Conservation (phyloP, 2,113 vertebrate genomes). For the Garra rufa region DNA sequence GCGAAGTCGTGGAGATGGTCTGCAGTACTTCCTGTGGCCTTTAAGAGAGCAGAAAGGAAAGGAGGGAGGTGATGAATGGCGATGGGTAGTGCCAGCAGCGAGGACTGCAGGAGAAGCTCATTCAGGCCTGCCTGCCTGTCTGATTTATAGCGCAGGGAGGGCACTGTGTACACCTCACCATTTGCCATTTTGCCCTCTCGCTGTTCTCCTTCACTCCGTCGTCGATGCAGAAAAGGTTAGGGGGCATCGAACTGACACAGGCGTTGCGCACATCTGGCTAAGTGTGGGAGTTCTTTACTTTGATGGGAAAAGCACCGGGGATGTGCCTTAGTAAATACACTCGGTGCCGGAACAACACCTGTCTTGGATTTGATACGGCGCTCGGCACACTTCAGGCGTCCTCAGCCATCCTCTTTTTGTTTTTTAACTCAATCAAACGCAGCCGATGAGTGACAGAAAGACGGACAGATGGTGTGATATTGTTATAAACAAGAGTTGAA, state of each 20-base stretch:
- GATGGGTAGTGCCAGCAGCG: slow-evolving; percentile 75
- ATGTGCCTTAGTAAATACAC: slow-evolving; percentile 10
- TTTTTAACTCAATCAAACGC: slow-evolving; percentile 15
- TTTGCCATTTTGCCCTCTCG: slow-evolving; percentile 72
- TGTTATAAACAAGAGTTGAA: slow-evolving; percentile 17
- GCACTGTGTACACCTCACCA: slow-evolving; percentile 72
- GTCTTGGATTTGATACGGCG: background rate
- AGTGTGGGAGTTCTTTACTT: background rate
- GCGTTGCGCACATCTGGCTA: slow-evolving; percentile 67
- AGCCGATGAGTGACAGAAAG: slow-evolving; percentile 19
- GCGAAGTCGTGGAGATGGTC: slow-evolving; percentile 56
- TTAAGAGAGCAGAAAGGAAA: slow-evolving; percentile 44
- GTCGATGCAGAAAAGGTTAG: slow-evolving; percentile 66
- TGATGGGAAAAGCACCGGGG: background rate
- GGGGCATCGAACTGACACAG: slow-evolving; percentile 70
- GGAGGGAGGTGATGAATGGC: slow-evolving; percentile 74
- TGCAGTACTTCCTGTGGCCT: slow-evolving; percentile 28
- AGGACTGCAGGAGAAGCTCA: slow-evolving; percentile 75
- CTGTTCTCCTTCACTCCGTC: slow-evolving; percentile 64
- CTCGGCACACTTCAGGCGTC: background rate
- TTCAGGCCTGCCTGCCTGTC: slow-evolving; percentile 75
- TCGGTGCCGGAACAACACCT: background rate
- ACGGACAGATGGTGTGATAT: slow-evolving; percentile 22
- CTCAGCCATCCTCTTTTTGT: background rate
- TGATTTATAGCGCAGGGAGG: slow-evolving; percentile 78